phyloP scores from a whole-genome alignment of 2,888 invertebrate species.

The Cantharis flavilabris region DNA sequence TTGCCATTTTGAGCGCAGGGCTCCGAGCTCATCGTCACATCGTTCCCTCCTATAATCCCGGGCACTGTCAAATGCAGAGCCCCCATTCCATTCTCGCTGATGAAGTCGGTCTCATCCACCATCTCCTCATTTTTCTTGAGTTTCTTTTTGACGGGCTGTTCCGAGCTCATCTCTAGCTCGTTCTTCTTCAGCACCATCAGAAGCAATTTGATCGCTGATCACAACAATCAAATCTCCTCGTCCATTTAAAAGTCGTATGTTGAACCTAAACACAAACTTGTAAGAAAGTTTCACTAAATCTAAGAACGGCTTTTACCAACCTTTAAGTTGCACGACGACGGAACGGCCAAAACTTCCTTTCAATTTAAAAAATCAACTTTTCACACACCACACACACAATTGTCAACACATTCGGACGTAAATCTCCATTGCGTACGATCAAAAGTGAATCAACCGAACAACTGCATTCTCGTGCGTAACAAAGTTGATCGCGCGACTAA shows the following conservation, averaged over 20 bases:
- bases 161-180: slow-evolving; percentile 69
- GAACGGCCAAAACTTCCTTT: not conserved
- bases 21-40: not conserved
- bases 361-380: slow-evolving; percentile 21
- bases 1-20: not conserved
- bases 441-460: not conserved
- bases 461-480: not conserved
- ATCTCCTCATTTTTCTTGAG: slow-evolving; percentile 68
- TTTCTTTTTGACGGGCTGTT: slow-evolving; percentile 85
- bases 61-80: slow-evolving; percentile 43
- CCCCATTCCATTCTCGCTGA: slow-evolving; percentile 56
- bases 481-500: no score
- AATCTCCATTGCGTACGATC: slow-evolving; percentile 69
- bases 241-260: not conserved
- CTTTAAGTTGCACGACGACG: not conserved
- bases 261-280: not conserved
- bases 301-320: not conserved
- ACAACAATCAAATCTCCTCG: not conserved
- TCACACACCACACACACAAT: slow-evolving; percentile 34
- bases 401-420: slow-evolving; percentile 48
- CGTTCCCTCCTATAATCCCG: not conserved
- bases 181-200: slow-evolving; percentile 71
- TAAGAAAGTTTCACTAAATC: not conserved
- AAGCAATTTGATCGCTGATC: slow-evolving; percentile 33
- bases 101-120: slow-evolving; percentile 63